phyloP scores from a whole-genome alignment of 2,888 invertebrate genomes.

The Cryptocephalus primarius region DNA sequence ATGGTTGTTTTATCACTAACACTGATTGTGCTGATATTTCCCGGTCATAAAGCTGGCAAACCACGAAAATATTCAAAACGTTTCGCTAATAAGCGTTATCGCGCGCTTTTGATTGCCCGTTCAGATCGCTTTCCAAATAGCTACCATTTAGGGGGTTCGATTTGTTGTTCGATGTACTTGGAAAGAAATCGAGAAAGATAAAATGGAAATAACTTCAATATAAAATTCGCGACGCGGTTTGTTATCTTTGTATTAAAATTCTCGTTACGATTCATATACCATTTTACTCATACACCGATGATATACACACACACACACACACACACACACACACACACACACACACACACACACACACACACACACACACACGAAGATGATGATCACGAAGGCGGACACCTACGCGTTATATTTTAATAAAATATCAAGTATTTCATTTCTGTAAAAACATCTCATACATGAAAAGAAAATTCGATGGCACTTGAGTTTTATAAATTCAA shows the following conservation, averaged over 20 bases:
- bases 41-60: conserved; percentile 28
- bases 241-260: background rate
- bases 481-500: too few species aligned
- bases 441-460: too few species aligned
- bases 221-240: background rate
- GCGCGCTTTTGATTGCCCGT: conserved; percentile 21
- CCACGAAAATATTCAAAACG: conserved; percentile 31
- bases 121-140: conserved; percentile 12
- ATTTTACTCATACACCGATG: too few species aligned
- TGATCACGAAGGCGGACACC: too few species aligned
- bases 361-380: too few species aligned
- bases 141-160: conserved; percentile 9
- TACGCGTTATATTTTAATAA: too few species aligned
- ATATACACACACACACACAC: too few species aligned
- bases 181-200: conserved; percentile 9
- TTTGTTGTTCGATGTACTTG: conserved; percentile 9
- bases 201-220: conserved; percentile 5
- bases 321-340: too few species aligned
- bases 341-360: too few species aligned
- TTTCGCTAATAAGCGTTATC: conserved; percentile 27
- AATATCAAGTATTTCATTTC: too few species aligned
- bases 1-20: conserved; percentile 35
- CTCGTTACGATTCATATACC: too few species aligned
- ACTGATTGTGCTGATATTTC: conserved; percentile 33
- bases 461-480: too few species aligned